phyloP scores from a whole-genome alignment of 2,797 vertebrate genomes.

The Hipposideros larvatus region DNA sequence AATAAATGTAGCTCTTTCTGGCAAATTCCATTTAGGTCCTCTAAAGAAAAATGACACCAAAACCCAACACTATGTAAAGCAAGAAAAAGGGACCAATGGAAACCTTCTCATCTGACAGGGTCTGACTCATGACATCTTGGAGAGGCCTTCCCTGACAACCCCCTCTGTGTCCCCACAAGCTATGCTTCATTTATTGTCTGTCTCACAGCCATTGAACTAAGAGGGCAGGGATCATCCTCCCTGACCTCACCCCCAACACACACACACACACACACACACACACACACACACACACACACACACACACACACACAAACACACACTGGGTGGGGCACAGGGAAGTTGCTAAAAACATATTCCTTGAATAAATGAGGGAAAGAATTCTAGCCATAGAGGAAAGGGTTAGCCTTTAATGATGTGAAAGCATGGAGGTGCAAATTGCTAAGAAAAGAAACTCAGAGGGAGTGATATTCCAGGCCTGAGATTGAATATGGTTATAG shows the following conservation, averaged over 20 bases:
- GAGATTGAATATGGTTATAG: neutral
- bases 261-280: too few species aligned
- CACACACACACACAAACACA: too few species aligned
- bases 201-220: neutral
- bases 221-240: rapidly evolving
- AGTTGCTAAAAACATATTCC: rapidly evolving
- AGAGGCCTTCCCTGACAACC: neutral
- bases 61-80: neutral
- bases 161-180: neutral
- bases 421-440: neutral
- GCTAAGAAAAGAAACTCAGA: neutral
- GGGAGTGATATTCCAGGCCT: neutral
- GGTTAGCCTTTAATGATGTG: neutral
- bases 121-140: neutral
- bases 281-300: too few species aligned
- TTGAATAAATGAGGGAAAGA: neutral
- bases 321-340: rapidly evolving
- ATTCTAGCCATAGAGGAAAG: neutral
- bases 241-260: too few species aligned
- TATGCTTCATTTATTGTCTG: too few species aligned
- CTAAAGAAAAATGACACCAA: neutral
- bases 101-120: neutral
- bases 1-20: neutral
- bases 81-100: neutral
- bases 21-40: neutral